Base-by-base conservation (phyloP, 2,797 vertebrate genomes). In the Hafferia zeledoni region DNA sequence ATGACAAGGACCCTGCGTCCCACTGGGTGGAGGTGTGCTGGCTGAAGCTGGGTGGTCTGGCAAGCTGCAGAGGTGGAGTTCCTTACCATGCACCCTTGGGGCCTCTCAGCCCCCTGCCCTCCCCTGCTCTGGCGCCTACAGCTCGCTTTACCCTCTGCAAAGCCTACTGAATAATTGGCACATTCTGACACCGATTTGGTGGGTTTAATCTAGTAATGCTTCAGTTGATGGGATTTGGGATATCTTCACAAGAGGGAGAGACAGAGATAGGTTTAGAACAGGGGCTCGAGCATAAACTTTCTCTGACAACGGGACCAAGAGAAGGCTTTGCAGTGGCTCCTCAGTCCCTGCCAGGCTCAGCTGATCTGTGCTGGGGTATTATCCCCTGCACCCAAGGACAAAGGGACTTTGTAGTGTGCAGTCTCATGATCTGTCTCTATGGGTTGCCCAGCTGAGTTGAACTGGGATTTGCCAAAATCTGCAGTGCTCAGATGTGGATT, bases 221-320 rank as follows among this genome's bases (percentile, higher is more conserved):
- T 30, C 81, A 50, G 47, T 17, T 55, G 46, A 37, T 72, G 69
- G 61, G 46, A 52, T 78, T 20, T 71, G 72, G 57, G 60, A 60
- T 60, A 28, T 41, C 10, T 33, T 67, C 4, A 3, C 5, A 18
- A 56, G 57, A 69, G 7, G 13, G 10, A 18, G 52, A 33, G 20
- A 24, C 8, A 10, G 37, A 63, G 30, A 35, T 25, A 39, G 17
- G 16, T 47, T 80, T 61, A 74, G 52, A 64, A 53, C 33, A 43
- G 41, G 18, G 43, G 43, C 20, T 82, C 0, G 0, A 37, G 19
- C 5, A 0, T 31, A 11, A 59, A 23, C 11, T 39, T 81, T 24
- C 35, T 55, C 63, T 2, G 14, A 8, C 0, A 7, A 5, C 2
- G 53, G 61, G 17, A 17, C 6, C 0, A 0, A 39, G 47, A 23